A percentile compares a stretch with the other conserved stretches of the same genome.
phyloP scores from a whole-genome alignment of 2,888 invertebrate genomes.

The Callyntrura guangdongensis region DNA sequence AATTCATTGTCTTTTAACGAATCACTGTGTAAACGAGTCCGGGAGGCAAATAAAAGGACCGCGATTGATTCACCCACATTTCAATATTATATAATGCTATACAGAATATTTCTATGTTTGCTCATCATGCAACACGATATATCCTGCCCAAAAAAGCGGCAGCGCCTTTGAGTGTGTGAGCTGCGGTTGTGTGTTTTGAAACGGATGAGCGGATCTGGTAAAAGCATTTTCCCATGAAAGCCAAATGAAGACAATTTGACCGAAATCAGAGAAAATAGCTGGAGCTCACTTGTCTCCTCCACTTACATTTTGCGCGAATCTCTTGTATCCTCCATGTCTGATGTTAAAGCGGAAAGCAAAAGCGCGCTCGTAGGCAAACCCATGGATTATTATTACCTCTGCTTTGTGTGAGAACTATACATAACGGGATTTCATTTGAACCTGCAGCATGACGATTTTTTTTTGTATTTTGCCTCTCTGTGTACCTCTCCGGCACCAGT shows the following conservation, averaged over 20 bases:
- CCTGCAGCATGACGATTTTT: neutral
- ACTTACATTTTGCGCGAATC: slow-evolving; percentile 58
- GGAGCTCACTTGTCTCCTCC: slow-evolving; percentile 61
- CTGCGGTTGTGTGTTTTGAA: slow-evolving; percentile 27
- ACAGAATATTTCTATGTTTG: neutral
- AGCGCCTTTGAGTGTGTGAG: no score
- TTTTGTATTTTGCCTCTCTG: neutral
- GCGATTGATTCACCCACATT: slow-evolving; percentile 62
- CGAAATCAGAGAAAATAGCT: slow-evolving; percentile 66
- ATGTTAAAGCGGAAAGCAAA: neutral
- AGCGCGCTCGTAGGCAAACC: neutral
- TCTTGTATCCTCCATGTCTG: neutral
- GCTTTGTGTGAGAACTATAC: slow-evolving; percentile 26
- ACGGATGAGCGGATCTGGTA: slow-evolving; percentile 35
- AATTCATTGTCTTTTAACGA: slow-evolving; percentile 61
- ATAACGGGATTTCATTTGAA: slow-evolving; percentile 43
- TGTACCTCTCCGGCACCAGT: neutral
- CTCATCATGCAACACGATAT: neutral
- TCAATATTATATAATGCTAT: slow-evolving; percentile 26
- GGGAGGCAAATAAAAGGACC: slow-evolving; percentile 42
- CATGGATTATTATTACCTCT: slow-evolving; percentile 39
- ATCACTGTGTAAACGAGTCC: slow-evolving; percentile 48
- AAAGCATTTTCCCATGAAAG: slow-evolving; percentile 67
- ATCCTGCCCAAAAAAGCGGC: neutral
- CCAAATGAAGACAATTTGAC: slow-evolving; percentile 62